Percentiles rank a stretch among this genome's conserved stretches.
These are phyloP conservation scores for Tribolium castaneum DNA, from an alignment of 1,140 invertebrate genomes.

Conservation along the genomic window DNA sequence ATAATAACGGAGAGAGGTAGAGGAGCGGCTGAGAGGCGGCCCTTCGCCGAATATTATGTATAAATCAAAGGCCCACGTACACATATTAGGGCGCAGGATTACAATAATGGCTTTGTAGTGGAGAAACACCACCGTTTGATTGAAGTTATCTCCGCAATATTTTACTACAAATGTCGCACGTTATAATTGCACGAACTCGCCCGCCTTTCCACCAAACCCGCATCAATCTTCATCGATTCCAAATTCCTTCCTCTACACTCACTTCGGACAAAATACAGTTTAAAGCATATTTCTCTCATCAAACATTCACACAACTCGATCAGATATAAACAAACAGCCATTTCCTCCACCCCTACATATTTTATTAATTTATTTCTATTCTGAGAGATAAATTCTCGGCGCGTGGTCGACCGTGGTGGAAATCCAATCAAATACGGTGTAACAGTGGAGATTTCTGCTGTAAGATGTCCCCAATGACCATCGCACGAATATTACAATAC, in stretches of 20 bases:
- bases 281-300: too few relatives aligned
- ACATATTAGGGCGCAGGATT: conserved; percentile 52
- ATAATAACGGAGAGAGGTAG: conserved; percentile 45
- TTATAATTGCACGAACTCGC: conserved; percentile 46
- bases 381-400: neutral
- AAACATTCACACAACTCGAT: neutral
- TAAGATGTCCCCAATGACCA: conserved; percentile 45
- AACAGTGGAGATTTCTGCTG: conserved; percentile 27
- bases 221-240: neutral
- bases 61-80: conserved; percentile 52
- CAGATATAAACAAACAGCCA: neutral
- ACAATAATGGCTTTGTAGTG: conserved; percentile 53
- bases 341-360: conserved; percentile 42
- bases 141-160: conserved; percentile 53
- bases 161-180: conserved; percentile 50
- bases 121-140: conserved; percentile 50
- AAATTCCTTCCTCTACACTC: neutral
- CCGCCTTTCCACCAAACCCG: neutral
- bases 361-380: conserved; percentile 13
- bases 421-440: neutral
- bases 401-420: conserved; percentile 32
- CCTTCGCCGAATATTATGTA: conserved; percentile 52
- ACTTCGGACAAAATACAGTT: neutral
- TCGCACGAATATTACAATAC: conserved; percentile 35
- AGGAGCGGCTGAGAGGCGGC: conserved; percentile 39